Evolutionary conservation across 1,140 invertebrate genomes (phyloP), one percentile per base, ranked within the genome.

Genomic region (Himalopsyche phryganea): DNA sequence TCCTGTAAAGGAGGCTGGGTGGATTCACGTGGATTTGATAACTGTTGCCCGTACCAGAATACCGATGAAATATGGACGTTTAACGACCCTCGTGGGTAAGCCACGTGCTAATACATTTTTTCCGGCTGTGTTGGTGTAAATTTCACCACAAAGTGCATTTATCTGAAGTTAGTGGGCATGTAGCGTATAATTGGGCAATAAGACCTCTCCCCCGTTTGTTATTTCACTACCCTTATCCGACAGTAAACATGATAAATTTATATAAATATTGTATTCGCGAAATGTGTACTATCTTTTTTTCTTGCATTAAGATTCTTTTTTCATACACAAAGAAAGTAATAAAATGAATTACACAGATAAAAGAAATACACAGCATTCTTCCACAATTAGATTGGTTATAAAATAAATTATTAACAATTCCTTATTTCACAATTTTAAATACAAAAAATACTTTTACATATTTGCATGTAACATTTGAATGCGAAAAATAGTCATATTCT

Each of bases 31-130:
- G 56, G 56, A 40, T 52, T 58, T 58, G 56, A 58, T 58, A 58
- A 58, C 56, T 58, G 56, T 52, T 45, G 48, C 38, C 19, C 32
- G 49, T 28, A 32, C 13, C 38, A 41, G 41, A 33, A 45, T 32
- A 11, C 0, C 28, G 42, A 61, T 61, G 58, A 61, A 61, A 61
- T 61, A 61, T 50, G 58, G 58, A 33, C 52, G 46, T 55, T 61
- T 61, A 61, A 61, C 58, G 58, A 61, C 35, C 58, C 35, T 38
- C 9, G 52, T 42, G 28, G 56, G 48, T 35, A 36, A 40, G 23
- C 38, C 38, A 47, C 17, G 41, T 58, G 41, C 53, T 56, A 56
- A 56, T 56, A 56, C 23, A 9, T 28, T 41, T 13, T 47, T 52
- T 44, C 40, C 18, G 9, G 41, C 41, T 28, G 47, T 10, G 19